A percentile compares a stretch with the other conserved stretches of the same genome.
phyloP scores from a whole-genome alignment of 2,113 vertebrate genomes.

The Corythoichthys haematopterus region DNA sequence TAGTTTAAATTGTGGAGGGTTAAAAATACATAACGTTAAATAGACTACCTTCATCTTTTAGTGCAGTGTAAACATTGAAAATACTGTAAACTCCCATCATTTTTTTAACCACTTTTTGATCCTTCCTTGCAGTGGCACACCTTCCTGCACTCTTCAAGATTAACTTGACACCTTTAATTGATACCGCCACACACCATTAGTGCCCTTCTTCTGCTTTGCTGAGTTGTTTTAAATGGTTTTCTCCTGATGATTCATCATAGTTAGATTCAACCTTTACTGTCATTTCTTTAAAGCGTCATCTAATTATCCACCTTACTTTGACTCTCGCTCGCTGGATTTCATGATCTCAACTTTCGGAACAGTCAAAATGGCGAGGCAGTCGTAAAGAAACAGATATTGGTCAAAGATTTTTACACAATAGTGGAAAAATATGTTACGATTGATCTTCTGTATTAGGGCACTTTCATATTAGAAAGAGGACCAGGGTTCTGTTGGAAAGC shows the following conservation, averaged over 20 bases:
- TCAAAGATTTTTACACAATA: background rate
- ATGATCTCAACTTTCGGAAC: slow-evolving; percentile 12
- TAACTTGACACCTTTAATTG: slow-evolving; percentile 51
- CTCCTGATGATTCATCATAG: slow-evolving; percentile 42
- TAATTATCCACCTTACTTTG: slow-evolving; percentile 16
- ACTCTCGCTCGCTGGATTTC: slow-evolving; percentile 14
- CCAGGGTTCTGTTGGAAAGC: too few relatives aligned
- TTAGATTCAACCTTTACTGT: slow-evolving; percentile 59
- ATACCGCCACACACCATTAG: slow-evolving; percentile 67
- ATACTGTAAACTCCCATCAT: slow-evolving; percentile 9
- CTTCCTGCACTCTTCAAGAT: slow-evolving; percentile 11
- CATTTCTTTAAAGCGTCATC: slow-evolving; percentile 34
- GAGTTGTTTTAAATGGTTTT: slow-evolving; percentile 43
- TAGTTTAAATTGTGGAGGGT: background rate
- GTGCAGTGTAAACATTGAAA: slow-evolving; percentile 44
- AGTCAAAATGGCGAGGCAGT: background rate
- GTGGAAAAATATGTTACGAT: slow-evolving; percentile 1
- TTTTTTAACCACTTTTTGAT: background rate
- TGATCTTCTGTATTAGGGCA: slow-evolving; percentile 1
- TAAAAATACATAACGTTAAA: background rate
- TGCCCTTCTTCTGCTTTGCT: slow-evolving; percentile 37
- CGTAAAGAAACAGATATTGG: slow-evolving; percentile 22
- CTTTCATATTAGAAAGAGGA: too few relatives aligned
- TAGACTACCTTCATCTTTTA: slow-evolving; percentile 35
- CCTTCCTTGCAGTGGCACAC: background rate